These are phyloP conservation scores for Onthophagus taurus DNA, from an alignment of 1,140 invertebrate genomes.

Conservation along the genomic window DNA sequence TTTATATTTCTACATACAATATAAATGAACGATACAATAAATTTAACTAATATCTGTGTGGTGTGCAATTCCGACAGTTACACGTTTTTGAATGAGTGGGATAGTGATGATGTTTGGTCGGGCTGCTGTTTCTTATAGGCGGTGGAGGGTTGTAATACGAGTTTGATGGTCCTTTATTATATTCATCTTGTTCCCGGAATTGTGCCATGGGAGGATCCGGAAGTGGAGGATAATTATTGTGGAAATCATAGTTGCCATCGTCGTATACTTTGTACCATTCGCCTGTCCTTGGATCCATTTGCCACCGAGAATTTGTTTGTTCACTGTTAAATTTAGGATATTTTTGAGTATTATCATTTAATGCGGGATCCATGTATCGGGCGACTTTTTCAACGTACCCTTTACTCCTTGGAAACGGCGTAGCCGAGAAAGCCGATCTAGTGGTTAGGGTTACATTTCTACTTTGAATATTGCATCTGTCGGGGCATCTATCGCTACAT, in stretches of 20 bases:
- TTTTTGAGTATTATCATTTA: conserved; percentile 8
- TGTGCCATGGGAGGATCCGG: not conserved
- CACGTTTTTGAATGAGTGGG: conserved; percentile 7
- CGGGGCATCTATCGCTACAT: conserved; percentile 14
- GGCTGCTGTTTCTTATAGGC: not conserved
- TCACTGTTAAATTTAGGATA: conserved; percentile 11
- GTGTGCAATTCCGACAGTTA: conserved; percentile 8
- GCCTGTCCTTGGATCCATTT: conserved; percentile 26
- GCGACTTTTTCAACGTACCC: conserved; percentile 17
- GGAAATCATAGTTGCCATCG: conserved; percentile 7
- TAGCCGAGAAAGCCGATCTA: conserved; percentile 12
- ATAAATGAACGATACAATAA: too few relatives aligned
- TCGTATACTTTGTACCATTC: conserved; percentile 26
- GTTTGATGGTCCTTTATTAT: not conserved
- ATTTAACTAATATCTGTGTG: not conserved
- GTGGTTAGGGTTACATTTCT: conserved; percentile 15
- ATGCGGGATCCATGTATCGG: conserved; percentile 16
- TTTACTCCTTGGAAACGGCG: conserved; percentile 12
- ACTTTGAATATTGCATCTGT: conserved; percentile 15
- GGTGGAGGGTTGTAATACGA: conserved; percentile 1
- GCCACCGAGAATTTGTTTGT: conserved; percentile 21
- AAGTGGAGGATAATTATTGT: conserved; percentile 8
- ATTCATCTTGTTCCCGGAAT: conserved; percentile 5
- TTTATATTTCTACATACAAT: too few relatives aligned
- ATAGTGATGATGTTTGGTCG: conserved; percentile 1